Evolutionary conservation across 2,797 vertebrate species (phyloP), one percentile per base, ranked within the genome.

Genomic region (Danio aesculapii): DNA sequence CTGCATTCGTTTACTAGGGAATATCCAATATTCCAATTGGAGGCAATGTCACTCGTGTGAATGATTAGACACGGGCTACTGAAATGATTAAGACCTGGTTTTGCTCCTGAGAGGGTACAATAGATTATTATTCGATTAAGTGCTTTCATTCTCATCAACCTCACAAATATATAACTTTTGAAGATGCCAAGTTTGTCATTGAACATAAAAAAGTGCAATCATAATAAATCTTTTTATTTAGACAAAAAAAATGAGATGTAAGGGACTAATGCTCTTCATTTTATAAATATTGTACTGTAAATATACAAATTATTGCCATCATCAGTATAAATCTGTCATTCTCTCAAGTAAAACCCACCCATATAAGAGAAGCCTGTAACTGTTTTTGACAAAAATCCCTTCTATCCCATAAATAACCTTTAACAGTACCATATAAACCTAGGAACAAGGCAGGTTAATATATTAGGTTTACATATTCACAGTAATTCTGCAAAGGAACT

Each of bases 241-340:
- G 46, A 30, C 41, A 73, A 57, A 13, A 57, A 30, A 30, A 30
- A 21, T 46, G 7, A 78, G 44, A 71, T 81, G 66, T 76, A 67
- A 70, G 67, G 81, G 85, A 81, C 50, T 77, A 66, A 74, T 64
- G 81, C 53, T 77, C 44, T 86, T 58, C 9, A 68, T 74, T 79
- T n/a, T 75, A 81, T 86, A 87, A 83, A 87, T 84, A 79, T 79
- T 76, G 62, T 30, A 30, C 30, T 30, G 30, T 82, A 83, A 81
- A 87, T 81, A 71, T 75, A 86, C 81, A 78, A 86, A 85, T 83
- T 86, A 87, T 87, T 86, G 84, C 86, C 83, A 83, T 80, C 66
- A 83, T 70, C 21, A 81, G 71, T 73, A 83, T 70, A 83, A 80
- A 81, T 58, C 46, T 71, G 55, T 64, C 75, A 49, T 53, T 47